Percentiles rank a stretch among this genome's conserved stretches.
Conservation (phyloP, 2,888 invertebrate species). For the Prosapia bicincta region DNA sequence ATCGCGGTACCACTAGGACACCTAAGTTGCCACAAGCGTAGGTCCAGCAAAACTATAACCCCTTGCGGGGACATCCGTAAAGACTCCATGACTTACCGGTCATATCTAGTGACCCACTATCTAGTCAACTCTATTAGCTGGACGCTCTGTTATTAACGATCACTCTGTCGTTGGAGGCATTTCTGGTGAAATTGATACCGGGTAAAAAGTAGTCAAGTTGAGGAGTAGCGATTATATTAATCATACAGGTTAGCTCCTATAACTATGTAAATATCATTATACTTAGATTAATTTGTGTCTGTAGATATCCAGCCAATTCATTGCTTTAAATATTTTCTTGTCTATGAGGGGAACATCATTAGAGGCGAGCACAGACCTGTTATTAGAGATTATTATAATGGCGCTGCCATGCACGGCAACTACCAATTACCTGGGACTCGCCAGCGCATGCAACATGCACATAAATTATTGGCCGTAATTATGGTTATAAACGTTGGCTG, state of each 20-base stretch:
- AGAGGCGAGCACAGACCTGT: constrained; percentile 8
- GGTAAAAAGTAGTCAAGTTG: not conserved
- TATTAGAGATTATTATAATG: constrained; percentile 22
- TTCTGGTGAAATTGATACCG: not conserved
- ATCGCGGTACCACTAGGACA: too few species aligned
- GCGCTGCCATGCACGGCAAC: constrained; percentile 19
- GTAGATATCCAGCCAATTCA: not conserved
- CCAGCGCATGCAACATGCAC: constrained; percentile 22
- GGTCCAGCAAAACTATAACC: too few species aligned
- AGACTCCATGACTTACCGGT: too few species aligned
- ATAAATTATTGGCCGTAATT: constrained; percentile 28
- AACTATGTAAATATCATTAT: not conserved
- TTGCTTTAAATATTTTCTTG: not conserved
- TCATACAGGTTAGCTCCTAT: not conserved
- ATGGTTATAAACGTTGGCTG: constrained; percentile 25
- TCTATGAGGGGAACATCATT: not conserved
- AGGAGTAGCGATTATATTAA: not conserved
- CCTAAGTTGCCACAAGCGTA: too few species aligned
- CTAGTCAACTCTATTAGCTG: too few species aligned
- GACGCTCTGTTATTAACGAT: not conserved
- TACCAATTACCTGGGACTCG: constrained; percentile 17
- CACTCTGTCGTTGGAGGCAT: not conserved
- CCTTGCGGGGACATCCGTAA: too few species aligned
- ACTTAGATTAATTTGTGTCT: not conserved
- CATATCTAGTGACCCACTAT: too few species aligned